A percentile compares a stretch with the other conserved stretches of the same genome.
phyloP scores from a whole-genome alignment of 2,113 vertebrate genomes.

The Antennarius striatus region DNA sequence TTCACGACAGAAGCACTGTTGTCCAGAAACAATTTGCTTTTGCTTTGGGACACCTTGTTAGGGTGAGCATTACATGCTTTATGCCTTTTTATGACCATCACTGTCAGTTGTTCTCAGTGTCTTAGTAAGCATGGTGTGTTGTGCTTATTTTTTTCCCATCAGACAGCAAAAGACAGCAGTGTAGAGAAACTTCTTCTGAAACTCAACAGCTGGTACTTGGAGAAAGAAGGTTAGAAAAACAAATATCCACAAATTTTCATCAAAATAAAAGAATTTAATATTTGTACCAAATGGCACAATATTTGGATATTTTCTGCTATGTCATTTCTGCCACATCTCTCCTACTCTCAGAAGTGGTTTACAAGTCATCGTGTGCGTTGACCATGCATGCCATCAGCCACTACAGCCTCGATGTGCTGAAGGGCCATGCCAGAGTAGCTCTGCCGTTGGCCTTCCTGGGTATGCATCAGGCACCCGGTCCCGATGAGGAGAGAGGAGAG shows the following conservation, averaged over 20 bases:
- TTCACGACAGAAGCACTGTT: conserved; percentile 90
- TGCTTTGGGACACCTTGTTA: conserved; percentile 93
- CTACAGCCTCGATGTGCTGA: conserved; percentile 94
- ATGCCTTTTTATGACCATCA: background rate
- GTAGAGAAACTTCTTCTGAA: conserved; percentile 94
- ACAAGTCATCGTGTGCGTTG: conserved; percentile 88
- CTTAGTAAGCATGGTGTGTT: background rate
- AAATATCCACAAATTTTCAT: background rate
- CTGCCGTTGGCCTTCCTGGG: conserved; percentile 95
- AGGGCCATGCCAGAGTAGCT: conserved; percentile 88
- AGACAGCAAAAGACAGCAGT: conserved; percentile 93
- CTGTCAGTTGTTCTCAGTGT: background rate
- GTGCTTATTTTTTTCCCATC: conserved; percentile 21
- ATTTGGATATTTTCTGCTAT: background rate
- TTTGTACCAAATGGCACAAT: background rate
- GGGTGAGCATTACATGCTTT: conserved; percentile 78
- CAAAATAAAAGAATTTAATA: background rate
- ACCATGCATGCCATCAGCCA: conserved; percentile 92
- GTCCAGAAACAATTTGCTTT: conserved; percentile 95
- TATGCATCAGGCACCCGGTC: conserved; percentile 91
- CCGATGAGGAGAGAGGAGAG: conserved; percentile 89
- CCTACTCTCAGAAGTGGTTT: conserved; percentile 82
- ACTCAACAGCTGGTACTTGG: conserved; percentile 93
- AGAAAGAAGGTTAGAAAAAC: conserved; percentile 88
- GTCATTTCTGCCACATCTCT: background rate